Evolutionary conservation across 2,797 vertebrate species (phyloP), one percentile per base, ranked within the genome.

Genomic region (Pelobates cultripes): DNA sequence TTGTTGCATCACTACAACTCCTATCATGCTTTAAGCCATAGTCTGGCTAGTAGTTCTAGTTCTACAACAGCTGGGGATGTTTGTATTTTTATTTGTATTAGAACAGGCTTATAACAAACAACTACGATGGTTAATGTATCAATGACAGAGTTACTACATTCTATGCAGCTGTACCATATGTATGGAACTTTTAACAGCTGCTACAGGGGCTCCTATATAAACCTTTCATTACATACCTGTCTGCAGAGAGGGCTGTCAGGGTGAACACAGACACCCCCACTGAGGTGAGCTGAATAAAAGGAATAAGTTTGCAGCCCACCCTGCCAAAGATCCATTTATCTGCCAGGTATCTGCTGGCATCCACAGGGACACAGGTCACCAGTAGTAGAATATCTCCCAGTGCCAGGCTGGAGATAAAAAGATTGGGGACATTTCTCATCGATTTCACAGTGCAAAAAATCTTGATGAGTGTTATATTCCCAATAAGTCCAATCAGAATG

Each of bases 221-320:
- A 51, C 13, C 4, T 42, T 28, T 70, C 9, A 60, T 28, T 44
- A 79, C 91, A 88, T 95, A 99, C 98, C 98, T 97, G 94, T 99
- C 98, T 57, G 97, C 98, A 0, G 97, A 97, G 77, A 99, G 94
- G 42, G 97, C 97, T 0, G 96, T 99, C 80, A 99, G 96, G 0
- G 98, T 99, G 86, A 99, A 99, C 84, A 99, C 97, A 10, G 98
- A 99, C 80, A 99, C 97, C 64, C 98, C 97, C 1, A 99, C 97
- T 0, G 98, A 99, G 40, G 97, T 99, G 61, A 99, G 95, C 90
- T 99, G 98, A 73, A 99, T 96, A 89, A 98, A 98, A 64, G 97
- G 95, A 81, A 99, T 97, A 85, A 98, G 93, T 90, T 99, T 99
- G 89, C 98, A 99, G 63, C 97, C 98, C 70, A 94, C 88, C 81